Evolutionary conservation across 2,888 invertebrate species (phyloP), one percentile per base, ranked within the genome.

Genomic region (Callinectes sapidus): DNA sequence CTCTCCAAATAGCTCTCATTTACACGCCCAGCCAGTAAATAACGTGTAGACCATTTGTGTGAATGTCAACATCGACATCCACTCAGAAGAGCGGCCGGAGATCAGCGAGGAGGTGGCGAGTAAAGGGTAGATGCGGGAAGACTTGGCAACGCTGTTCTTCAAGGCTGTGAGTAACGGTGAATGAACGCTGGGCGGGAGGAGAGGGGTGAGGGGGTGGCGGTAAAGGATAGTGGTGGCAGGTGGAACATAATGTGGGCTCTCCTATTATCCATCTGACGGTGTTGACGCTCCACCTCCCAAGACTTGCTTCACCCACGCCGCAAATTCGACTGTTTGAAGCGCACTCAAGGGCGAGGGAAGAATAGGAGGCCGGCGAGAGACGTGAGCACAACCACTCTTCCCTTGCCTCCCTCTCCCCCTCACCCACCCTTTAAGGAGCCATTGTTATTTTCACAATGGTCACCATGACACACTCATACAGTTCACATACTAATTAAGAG

Each of bases 161-260:
- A 92, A 92, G 92, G 92, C 55, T 92, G 87, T 42, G 90, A 89
- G 89, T 92, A 87, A 92, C 87, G 92, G 92, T 89, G 92, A 87
- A 90, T 81, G 92, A 92, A 90, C 89, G 92, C 86, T 87, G 81
- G 90, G 32, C 35, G 71, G 42, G 87, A 61, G 66, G 35, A 18
- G 48, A 77, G n/a, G 81, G 91, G 71, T 28, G 90, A 90, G 81
- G 90, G 90, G 54, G 90, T 32, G 71, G 61, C 23, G 35, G 87
- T 35, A 54, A 85, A 39, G 86, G 77, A 89, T 77, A 81, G 35
- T 87, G 55, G 90, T 18, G 89, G 92, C 89, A 89, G 92, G 92
- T 92, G 89, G 85, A 92, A 89, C 42, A 92, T 54, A 92, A 89
- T 89, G 92, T 89, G 89, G 86, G 89, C 86, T 86, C 89, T 89